These are phyloP conservation scores for Steatornis caripensis DNA, from an alignment of 2,113 vertebrate species.

Conservation along the genomic window DNA sequence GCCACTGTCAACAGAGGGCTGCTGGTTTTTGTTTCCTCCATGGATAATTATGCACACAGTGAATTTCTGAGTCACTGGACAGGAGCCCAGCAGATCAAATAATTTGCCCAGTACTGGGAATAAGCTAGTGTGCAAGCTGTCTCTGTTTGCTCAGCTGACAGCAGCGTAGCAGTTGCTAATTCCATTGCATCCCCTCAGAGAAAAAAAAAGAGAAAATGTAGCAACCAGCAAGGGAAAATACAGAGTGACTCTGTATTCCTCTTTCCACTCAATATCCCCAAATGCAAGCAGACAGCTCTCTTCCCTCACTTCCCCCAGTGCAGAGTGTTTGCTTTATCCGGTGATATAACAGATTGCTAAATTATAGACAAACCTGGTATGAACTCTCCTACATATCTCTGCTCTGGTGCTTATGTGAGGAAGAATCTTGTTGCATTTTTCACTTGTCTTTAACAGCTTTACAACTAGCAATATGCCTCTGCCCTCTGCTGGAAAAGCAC, in stretches of 20 bases:
- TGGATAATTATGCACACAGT: background rate
- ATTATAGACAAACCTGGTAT: constrained; percentile 29
- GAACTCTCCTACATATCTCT: constrained; percentile 45
- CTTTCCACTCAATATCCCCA: background rate
- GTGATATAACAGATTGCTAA: constrained; percentile 44
- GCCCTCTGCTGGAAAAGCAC: constrained; percentile 56
- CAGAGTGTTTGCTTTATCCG: constrained; percentile 12
- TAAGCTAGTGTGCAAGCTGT: background rate
- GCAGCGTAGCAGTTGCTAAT: background rate
- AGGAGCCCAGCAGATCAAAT: background rate
- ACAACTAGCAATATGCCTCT: background rate
- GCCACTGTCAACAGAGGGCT: background rate
- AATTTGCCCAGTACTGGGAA: background rate
- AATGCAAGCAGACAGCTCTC: constrained; percentile 9
- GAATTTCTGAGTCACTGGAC: constrained; percentile 11
- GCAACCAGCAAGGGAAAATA: background rate
- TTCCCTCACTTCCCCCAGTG: background rate
- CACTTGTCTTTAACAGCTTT: background rate
- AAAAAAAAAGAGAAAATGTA: constrained; percentile 7
- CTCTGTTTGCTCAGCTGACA: constrained; percentile 15
- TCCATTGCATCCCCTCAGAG: background rate
- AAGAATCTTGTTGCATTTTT: background rate
- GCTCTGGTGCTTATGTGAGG: background rate
- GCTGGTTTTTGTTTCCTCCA: background rate
- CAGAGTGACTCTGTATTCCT: background rate